Evolutionary conservation across 2,113 vertebrate genomes (phyloP), one percentile per base, ranked within the genome.

Genomic region (Pampusana beccarii): DNA sequence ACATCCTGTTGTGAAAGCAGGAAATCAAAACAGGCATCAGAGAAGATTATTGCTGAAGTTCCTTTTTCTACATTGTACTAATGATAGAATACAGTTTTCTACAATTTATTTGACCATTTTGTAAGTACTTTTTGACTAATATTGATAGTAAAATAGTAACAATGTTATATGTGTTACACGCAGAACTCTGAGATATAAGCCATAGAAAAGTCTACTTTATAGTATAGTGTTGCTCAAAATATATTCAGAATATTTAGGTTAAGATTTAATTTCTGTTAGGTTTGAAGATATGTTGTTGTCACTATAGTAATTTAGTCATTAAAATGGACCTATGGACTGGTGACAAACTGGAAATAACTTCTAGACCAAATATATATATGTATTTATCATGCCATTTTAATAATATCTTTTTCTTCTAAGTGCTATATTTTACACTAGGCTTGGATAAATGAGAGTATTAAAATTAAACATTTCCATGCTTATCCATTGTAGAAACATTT

Each of bases 161-260:
- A 58, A 62, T 81, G 34, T 86, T 77, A 60, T 62, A 33, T 48
- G n/a, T 42, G 54, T 74, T 82, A 66, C 66, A 17, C 61, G 56
- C 53, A 62, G 15, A 66, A 65, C 87, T 40, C 82, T 96, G 67
- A 94, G 79, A 96, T 88, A 93, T 57, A 92, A 93, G 74, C 24
- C 28, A 25, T 51, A 67, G 44, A 80, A 67, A 19, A 26, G 13
- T 74, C 31, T 80, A 51, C 38, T 79, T 66, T 62, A 78, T 56
- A 85, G 24, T 36, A 8, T 48, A 40, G 60, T 77, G 42, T 94
- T 66, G 28, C 50, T 95, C 40, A 93, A 83, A 66, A 94, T 73
- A 78, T 78, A 73, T 50, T 88, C 15, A 42, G 17, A 53, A 42
- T 2, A 20, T 72, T 58, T 92, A 80, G 54, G 13, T 65, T 82